A percentile compares a stretch with the other conserved stretches of the same genome.
Conservation (phyloP, 2,797 vertebrate genomes). For the Hipposideros larvatus region DNA sequence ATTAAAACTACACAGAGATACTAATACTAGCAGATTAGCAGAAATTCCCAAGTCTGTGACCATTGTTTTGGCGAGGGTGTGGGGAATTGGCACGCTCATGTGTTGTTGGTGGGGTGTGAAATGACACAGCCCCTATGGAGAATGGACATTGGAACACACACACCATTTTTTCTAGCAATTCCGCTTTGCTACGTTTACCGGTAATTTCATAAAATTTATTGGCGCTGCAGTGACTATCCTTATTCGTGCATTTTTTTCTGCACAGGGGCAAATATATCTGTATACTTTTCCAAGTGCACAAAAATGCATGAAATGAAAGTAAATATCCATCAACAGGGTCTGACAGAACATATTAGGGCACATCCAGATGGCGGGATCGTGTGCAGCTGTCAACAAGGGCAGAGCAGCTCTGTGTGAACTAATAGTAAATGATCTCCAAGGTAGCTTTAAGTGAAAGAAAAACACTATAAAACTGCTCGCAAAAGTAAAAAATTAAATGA, state of each 20-base stretch:
- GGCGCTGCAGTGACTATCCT: neutral
- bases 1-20: neutral
- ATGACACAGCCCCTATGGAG: no score
- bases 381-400: no score
- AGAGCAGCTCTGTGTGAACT: neutral
- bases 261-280: neutral
- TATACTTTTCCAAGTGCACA: neutral
- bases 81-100: neutral
- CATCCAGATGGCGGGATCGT: rapidly evolving
- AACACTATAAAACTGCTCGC: neutral
- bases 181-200: neutral
- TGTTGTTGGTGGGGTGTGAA: no score
- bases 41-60: neutral
- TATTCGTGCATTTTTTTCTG: neutral
- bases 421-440: neutral
- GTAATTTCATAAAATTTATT: neutral
- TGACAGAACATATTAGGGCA: neutral
- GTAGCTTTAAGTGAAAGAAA: neutral
- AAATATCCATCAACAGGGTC: neutral
- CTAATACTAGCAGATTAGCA: neutral
- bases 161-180: neutral
- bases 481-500: no score
- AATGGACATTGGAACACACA: rapidly evolving
- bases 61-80: no score
- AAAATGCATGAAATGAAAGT: neutral